Evolutionary conservation across 1,140 invertebrate species (phyloP), one percentile per base, ranked within the genome.

Genomic region (Asobara japonica): DNA sequence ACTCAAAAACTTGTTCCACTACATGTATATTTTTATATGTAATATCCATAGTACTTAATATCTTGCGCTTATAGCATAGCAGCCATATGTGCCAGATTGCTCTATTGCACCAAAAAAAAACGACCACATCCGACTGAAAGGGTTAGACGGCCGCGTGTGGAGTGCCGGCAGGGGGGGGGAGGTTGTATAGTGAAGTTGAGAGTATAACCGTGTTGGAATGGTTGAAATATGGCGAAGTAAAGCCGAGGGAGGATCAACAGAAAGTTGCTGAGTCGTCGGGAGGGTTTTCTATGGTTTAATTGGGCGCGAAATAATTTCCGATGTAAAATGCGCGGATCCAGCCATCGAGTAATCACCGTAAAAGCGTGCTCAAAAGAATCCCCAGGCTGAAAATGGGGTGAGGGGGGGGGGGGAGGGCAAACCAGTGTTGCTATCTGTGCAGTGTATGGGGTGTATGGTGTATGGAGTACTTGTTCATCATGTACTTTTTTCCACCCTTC

Each of bases 271-370:
- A 69, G 65, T 71, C 72, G 65, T 75, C 79, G 79, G 79, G 77
- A 80, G 78, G 80, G 79, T 84, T 84, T 83, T 82, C 81, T 82
- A 82, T 82, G 83, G 84, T 83, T 86, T 87, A 87, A 87, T 87
- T 87, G 86, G 83, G 83, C 83, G 83, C 80, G 81, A 87, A 87
- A 87, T 86, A 78, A 87, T 87, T 87, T 86, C 85, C 84, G 82
- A 86, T 86, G 85, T 81, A 62, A 56, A 82, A 82, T 82, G 84
- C 81, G 81, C 83, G 79, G 81, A 83, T 79, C 81, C 79, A 82
- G 80, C 74, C 78, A 79, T 81, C 80, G 80, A 83, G 79, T 87
- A 86, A 86, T 86, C 85, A 86, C 77, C 80, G 82, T 87, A 83
- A 86, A 86, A 86, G 84, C 82, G 74, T 77, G 74, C 76, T 79